Evolutionary conservation across 1,140 invertebrate genomes (phyloP).

Genomic region (Drosophila persimilis): DNA sequence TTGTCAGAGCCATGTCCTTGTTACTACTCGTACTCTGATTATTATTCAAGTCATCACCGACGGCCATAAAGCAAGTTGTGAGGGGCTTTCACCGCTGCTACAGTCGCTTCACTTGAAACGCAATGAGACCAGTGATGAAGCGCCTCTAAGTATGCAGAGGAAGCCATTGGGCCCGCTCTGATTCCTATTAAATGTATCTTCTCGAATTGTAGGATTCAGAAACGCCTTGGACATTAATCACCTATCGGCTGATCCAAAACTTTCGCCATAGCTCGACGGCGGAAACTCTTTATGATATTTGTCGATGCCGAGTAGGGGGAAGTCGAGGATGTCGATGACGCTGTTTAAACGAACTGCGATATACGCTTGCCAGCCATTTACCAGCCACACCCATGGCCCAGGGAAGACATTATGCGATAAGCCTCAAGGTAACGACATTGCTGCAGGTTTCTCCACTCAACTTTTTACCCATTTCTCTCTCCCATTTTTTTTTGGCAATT

Average conservation of each 20-base stretch:
- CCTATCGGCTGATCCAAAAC: not conserved
- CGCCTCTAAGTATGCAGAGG: constrained; percentile 35
- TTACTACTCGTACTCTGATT: constrained; percentile 82
- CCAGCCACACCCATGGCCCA: constrained; percentile 29
- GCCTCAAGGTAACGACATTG: constrained; percentile 75
- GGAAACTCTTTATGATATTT: constrained; percentile 67
- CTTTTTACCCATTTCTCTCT: not conserved
- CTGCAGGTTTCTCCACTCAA: constrained; percentile 18
- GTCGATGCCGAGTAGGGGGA: not conserved
- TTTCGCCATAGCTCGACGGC: constrained; percentile 15
- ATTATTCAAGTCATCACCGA: constrained; percentile 80
- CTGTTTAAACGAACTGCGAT: constrained; percentile 45
- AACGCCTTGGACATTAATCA: constrained; percentile 47
- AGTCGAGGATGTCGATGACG: not conserved
- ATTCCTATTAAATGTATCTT: constrained; percentile 75
- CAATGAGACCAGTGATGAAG: constrained; percentile 25
- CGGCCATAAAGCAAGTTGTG: constrained; percentile 74
- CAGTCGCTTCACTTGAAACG: constrained; percentile 50
- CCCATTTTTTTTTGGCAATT: constrained; percentile 50
- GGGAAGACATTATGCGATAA: constrained; percentile 62
- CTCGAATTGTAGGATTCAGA: constrained; percentile 49
- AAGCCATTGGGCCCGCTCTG: constrained; percentile 15
- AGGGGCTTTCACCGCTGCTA: constrained; percentile 23
- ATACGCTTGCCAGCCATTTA: constrained; percentile 67
- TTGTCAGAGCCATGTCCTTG: constrained; percentile 75